phyloP scores from a whole-genome alignment of 2,113 vertebrate species.

The Eclectus roratus region DNA sequence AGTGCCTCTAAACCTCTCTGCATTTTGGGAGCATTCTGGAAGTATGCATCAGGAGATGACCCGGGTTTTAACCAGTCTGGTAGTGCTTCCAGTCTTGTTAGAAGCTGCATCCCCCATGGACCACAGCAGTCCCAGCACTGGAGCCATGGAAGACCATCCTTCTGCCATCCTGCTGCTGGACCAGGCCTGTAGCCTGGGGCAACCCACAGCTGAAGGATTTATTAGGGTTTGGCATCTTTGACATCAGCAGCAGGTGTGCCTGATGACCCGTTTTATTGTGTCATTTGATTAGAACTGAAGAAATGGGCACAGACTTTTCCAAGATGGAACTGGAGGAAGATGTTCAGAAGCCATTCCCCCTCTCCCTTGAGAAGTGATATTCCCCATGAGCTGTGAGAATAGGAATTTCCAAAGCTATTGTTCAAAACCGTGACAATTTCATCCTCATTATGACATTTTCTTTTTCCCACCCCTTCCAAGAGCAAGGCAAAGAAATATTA shows the following conservation, averaged over 20 bases:
- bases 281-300: background rate
- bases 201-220: background rate
- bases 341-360: background rate
- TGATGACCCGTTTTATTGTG: background rate
- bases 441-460: background rate
- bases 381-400: background rate
- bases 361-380: background rate
- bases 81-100: background rate
- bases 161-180: background rate
- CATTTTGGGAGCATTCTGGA: background rate
- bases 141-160: background rate
- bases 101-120: background rate
- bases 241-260: background rate
- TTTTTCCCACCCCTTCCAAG: background rate
- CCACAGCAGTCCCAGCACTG: background rate
- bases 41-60: background rate
- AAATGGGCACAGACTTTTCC: background rate
- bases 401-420: background rate
- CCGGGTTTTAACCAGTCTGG: background rate
- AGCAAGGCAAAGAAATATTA: background rate
- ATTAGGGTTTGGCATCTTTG: background rate
- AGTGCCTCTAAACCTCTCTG: background rate
- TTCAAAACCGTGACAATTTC: background rate
- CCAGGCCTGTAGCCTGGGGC: accelerated
- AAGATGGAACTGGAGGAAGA: background rate